These are phyloP conservation scores for Andricus quercusramuli DNA, from an alignment of 2,888 invertebrate species.

Conservation along the genomic window DNA sequence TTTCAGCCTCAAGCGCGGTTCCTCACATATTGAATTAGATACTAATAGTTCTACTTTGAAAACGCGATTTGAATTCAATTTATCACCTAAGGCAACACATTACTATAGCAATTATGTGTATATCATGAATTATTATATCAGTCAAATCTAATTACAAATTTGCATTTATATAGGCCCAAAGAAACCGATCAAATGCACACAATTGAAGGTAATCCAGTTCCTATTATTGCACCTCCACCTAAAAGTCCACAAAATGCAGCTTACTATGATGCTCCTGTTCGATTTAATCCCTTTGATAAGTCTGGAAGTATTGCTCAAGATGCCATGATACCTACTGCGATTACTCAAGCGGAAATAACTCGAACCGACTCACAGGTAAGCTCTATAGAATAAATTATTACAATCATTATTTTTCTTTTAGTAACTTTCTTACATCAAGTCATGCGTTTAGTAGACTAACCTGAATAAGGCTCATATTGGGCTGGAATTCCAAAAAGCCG, in stretches of 20 bases:
- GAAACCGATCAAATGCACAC: slow-evolving; percentile 75
- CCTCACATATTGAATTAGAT: no score
- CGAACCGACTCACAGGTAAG: slow-evolving; percentile 74
- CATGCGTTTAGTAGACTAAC: background rate
- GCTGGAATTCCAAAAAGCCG: no score
- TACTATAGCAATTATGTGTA: no score
- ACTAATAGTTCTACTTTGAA: no score
- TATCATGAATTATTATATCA: no score
- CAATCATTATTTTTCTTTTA: no score
- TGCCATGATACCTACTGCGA: slow-evolving; percentile 68
- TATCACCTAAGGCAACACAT: no score
- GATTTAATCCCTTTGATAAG: slow-evolving; percentile 90
- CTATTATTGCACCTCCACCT: slow-evolving; percentile 88
- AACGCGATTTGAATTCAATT: no score
- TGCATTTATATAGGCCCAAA: slow-evolving; percentile 76
- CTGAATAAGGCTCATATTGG: no score
- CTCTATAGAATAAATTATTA: slow-evolving; percentile 3
- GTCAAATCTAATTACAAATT: background rate
- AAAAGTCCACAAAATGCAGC: slow-evolving; percentile 80
- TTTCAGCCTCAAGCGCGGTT: no score
- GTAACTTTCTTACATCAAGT: background rate
- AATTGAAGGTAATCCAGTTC: slow-evolving; percentile 81
- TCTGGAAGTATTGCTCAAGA: slow-evolving; percentile 78
- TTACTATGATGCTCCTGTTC: slow-evolving; percentile 83
- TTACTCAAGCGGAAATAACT: slow-evolving; percentile 75